Conservation (phyloP, 2,113 vertebrate genomes). For the Carassius auratus region DNA sequence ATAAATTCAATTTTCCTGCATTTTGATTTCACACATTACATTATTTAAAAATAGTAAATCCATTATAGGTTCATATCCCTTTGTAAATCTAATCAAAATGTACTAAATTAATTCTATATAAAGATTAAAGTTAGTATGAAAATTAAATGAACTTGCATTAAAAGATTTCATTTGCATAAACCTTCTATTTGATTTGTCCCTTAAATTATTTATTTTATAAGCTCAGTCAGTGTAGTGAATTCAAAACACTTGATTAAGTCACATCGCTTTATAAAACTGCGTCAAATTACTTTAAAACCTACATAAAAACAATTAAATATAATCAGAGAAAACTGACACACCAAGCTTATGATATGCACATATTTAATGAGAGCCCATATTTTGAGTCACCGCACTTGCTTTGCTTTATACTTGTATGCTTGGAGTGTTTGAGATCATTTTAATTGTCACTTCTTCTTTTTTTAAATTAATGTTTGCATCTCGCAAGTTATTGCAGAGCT, state of each 20-base stretch:
- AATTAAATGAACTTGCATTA: not conserved
- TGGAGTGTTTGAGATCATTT: not conserved
- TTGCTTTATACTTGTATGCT: conserved; percentile 4
- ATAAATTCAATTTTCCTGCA: not conserved
- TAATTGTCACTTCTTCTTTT: not conserved
- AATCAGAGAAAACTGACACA: conserved; percentile 8
- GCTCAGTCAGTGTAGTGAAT: not conserved
- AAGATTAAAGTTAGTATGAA: not conserved
- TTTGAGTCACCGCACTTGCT: conserved; percentile 1
- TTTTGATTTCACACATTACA: not conserved
- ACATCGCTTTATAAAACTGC: not conserved
- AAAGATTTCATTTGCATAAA: not conserved
- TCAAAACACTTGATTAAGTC: not conserved
- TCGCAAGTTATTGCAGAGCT: not conserved
- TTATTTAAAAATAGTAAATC: not conserved
- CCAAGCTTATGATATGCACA: conserved; percentile 18
- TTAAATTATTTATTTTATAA: not conserved
- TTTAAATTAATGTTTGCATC: not conserved
- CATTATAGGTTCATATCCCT: not conserved
- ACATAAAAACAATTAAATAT: conserved; percentile 12
- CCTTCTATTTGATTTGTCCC: not conserved
- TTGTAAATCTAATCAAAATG: not conserved
- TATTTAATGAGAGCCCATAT: conserved; percentile 14
- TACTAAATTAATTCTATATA: not conserved
- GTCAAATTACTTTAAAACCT: not conserved